These are phyloP conservation scores for Pachycephus smyrnensis DNA, from an alignment of 2,888 invertebrate genomes.

Conservation along the genomic window DNA sequence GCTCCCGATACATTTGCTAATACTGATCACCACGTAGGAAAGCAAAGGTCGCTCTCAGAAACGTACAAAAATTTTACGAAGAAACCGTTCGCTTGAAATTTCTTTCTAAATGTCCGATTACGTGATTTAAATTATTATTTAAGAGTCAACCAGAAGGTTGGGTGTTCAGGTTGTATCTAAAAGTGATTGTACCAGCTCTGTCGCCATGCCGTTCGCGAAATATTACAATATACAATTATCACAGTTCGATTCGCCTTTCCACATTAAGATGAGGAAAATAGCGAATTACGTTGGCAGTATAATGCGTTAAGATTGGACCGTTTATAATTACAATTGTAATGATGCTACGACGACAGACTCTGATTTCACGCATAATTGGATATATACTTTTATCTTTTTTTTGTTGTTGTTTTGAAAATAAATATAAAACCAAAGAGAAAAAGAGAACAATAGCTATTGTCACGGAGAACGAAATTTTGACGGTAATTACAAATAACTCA, in stretches of 20 bases:
- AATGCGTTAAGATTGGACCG: neutral
- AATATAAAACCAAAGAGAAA: neutral
- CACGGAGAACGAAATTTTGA: slow-evolving; percentile 13
- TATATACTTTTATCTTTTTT: neutral
- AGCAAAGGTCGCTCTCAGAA: neutral
- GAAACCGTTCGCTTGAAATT: neutral
- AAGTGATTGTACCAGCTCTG: neutral
- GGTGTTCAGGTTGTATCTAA: neutral
- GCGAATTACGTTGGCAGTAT: neutral
- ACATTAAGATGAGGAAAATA: neutral
- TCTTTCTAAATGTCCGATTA: neutral
- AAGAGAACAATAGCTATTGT: neutral
- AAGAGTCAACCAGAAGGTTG: neutral
- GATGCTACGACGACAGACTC: neutral
- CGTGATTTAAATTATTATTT: neutral
- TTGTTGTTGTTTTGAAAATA: neutral
- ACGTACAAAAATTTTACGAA: neutral
- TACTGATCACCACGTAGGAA: slow-evolving; percentile 38
- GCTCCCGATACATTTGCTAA: slow-evolving; percentile 24
- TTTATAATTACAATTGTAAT: neutral
- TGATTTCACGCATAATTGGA: neutral
- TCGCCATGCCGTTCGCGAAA: neutral
- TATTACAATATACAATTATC: neutral
- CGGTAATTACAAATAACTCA: too few relatives aligned
- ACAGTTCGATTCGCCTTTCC: neutral